Percentiles rank a stretch among this genome's conserved stretches.
Conservation (phyloP, 2,888 invertebrate species). For the Nymphalis c-album region DNA sequence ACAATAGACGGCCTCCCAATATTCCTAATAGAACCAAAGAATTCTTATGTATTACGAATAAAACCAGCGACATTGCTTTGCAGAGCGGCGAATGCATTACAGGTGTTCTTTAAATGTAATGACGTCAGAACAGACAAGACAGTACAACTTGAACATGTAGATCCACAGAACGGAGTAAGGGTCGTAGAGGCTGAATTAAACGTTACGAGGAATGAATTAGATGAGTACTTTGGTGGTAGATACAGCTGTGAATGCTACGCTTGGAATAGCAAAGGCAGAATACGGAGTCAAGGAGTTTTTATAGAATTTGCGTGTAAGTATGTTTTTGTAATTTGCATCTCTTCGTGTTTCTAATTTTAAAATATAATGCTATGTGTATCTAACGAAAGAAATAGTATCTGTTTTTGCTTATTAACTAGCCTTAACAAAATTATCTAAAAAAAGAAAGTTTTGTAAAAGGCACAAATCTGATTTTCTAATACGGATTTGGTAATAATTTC, state of each 20-base stretch:
- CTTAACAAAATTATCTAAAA: too few relatives aligned
- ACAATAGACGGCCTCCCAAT: conserved; percentile 89
- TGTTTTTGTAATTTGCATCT: background rate
- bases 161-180: conserved; percentile 89
- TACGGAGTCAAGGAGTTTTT: conserved; percentile 88
- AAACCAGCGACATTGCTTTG: conserved; percentile 94
- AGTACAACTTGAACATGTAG: conserved; percentile 87
- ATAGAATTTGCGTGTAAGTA: conserved; percentile 94
- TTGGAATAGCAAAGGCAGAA: conserved; percentile 88
- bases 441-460: too few relatives aligned
- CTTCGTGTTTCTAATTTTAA: background rate
- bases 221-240: conserved; percentile 90
- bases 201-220: conserved; percentile 89
- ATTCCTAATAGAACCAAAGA: conserved; percentile 92
- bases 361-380: background rate
- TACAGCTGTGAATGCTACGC: conserved; percentile 94
- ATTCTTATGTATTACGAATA: conserved; percentile 93
- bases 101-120: conserved; percentile 90
- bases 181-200: conserved; percentile 89
- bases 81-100: conserved; percentile 93
- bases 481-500: too few relatives aligned
- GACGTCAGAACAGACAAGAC: conserved; percentile 80
- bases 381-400: too few relatives aligned
- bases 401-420: too few relatives aligned
- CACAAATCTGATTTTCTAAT: too few relatives aligned